These are phyloP conservation scores for Pogonophryne albipinna DNA, from an alignment of 2,797 vertebrate species.

Conservation along the genomic window DNA sequence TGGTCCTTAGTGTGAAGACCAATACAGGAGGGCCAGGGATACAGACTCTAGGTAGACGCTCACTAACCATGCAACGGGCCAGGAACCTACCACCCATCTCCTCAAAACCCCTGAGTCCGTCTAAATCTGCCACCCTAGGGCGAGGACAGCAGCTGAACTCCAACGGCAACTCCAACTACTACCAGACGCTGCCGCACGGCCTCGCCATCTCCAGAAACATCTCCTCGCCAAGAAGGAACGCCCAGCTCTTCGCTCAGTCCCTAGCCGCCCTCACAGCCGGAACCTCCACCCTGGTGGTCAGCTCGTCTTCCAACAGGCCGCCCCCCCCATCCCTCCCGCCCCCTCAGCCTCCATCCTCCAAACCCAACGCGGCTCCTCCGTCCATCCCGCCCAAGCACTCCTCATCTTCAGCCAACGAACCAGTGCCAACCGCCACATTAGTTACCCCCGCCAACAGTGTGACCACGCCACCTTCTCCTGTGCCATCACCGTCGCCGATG, in stretches of 20 bases:
- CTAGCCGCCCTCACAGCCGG: conserved; percentile 78
- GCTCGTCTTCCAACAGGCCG: conserved; percentile 73
- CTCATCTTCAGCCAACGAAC: conserved; percentile 65
- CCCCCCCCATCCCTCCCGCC: conserved; percentile 78
- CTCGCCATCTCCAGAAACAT: conserved; percentile 80
- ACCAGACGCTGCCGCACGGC: conserved; percentile 83
- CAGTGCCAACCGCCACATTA: conserved; percentile 82
- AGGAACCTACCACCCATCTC: conserved; percentile 50
- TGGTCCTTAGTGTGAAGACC: conserved; percentile 92
- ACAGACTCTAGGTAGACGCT: conserved; percentile 73
- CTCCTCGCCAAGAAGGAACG: conserved; percentile 72
- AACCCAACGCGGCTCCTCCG: conserved; percentile 58
- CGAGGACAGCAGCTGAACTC: conserved; percentile 70
- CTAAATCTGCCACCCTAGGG: conserved; percentile 75
- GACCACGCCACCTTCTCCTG: conserved; percentile 76
- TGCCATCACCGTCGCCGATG: conserved; percentile 65
- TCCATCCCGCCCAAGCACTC: conserved; percentile 63
- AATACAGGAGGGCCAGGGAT: conserved; percentile 69
- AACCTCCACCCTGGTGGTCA: conserved; percentile 76
- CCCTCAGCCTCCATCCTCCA: conserved; percentile 76
- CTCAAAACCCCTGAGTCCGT: conserved; percentile 62
- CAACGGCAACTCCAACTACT: conserved; percentile 71
- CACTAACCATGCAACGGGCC: conserved; percentile 68
- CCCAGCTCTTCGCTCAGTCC: conserved; percentile 83
- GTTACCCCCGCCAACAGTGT: conserved; percentile 77